Percentiles rank a stretch among this genome's conserved stretches.
Conservation (phyloP, 1,140 invertebrate genomes). For the Drosophila oshimai region DNA sequence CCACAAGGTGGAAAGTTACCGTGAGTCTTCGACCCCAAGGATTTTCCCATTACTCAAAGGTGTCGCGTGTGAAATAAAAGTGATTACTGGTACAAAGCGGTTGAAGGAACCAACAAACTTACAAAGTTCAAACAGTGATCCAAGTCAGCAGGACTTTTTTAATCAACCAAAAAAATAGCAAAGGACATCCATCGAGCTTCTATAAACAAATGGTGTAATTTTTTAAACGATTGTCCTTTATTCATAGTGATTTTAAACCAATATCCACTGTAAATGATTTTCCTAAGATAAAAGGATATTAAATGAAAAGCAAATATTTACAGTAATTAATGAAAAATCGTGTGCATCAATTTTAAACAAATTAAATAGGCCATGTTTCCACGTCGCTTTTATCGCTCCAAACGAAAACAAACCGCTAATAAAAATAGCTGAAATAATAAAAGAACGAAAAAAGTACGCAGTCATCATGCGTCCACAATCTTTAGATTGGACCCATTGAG, state of each 20-base stretch:
- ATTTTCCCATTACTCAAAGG: constrained; percentile 12
- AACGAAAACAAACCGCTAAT: constrained; percentile 19
- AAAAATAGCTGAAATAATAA: constrained; percentile 13
- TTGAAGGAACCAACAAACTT: background rate
- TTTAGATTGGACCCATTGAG: background rate
- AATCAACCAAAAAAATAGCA: background rate
- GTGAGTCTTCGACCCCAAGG: background rate
- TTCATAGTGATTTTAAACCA: background rate
- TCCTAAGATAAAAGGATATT: background rate
- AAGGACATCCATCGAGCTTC: too few species aligned
- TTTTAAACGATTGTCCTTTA: background rate
- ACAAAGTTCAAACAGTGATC: background rate
- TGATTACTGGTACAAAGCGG: background rate
- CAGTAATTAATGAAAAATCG: background rate
- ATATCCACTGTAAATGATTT: too few species aligned
- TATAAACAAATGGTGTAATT: background rate
- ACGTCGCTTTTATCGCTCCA: constrained; percentile 3
- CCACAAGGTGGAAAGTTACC: constrained; percentile 7
- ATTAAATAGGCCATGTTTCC: background rate
- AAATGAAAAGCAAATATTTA: background rate
- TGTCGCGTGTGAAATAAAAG: background rate
- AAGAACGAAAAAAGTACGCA: background rate
- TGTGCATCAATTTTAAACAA: background rate
- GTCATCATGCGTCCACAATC: constrained; percentile 12
- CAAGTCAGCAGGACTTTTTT: background rate